Evolutionary conservation across 2,888 invertebrate species (phyloP).

Genomic region (Lithophane socia): DNA sequence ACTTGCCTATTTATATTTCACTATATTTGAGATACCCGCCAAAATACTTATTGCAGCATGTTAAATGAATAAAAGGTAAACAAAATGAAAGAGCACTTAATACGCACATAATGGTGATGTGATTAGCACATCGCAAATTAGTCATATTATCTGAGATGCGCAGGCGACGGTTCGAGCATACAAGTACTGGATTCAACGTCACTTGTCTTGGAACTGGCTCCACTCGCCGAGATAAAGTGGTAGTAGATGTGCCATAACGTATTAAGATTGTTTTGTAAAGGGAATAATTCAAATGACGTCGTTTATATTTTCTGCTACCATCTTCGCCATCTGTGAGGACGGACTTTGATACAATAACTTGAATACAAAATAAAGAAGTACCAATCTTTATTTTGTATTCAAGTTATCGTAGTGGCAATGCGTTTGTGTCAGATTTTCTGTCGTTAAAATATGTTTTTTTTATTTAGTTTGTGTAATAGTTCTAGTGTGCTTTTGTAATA

Average conservation of each 20-base stretch:
- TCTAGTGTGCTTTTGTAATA: neutral
- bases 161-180: constrained; percentile 71
- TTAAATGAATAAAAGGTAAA: constrained; percentile 35
- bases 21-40: neutral
- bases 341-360: constrained; percentile 3
- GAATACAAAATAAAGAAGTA: too few relatives aligned
- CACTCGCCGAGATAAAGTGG: constrained; percentile 71
- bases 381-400: constrained; percentile 22
- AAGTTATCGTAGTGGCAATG: neutral
- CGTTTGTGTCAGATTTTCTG: neutral
- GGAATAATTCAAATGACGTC: constrained; percentile 71
- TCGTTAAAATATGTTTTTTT: neutral
- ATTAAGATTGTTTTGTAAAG: constrained; percentile 76
- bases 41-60: neutral
- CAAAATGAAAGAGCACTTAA: constrained; percentile 51
- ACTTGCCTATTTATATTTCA: constrained; percentile 7
- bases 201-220: constrained; percentile 71
- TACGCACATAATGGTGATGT: constrained; percentile 72
- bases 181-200: constrained; percentile 74
- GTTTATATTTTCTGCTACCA: constrained; percentile 60
- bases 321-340: constrained; percentile 28
- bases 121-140: constrained; percentile 80
- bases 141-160: constrained; percentile 74
- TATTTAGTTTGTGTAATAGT: neutral
- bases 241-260: constrained; percentile 75